A percentile compares a stretch with the other conserved stretches of the same genome.
phyloP scores from a whole-genome alignment of 1,140 invertebrate genomes.

The Sarcophaga peregrina region DNA sequence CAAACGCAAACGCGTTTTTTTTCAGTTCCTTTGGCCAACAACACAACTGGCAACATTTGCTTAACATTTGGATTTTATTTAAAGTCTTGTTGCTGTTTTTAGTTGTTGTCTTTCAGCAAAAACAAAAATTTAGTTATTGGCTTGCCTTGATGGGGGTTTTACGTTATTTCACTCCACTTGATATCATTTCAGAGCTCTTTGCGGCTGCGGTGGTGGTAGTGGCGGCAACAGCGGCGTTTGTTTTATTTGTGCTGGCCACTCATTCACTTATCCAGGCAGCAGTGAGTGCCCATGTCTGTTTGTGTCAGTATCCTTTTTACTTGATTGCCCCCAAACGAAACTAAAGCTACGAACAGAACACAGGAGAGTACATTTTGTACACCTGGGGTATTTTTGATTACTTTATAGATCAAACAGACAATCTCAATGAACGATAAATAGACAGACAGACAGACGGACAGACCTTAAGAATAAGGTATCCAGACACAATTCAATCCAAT shows the following conservation, averaged over 20 bases:
- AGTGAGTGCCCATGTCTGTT: not conserved
- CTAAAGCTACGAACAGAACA: not conserved
- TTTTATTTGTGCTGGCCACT: not conserved
- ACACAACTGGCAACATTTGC: conserved; percentile 13
- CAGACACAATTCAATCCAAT: not conserved
- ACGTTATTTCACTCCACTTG: not conserved
- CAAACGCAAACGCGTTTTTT: not conserved
- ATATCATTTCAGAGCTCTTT: not conserved
- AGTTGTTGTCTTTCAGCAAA: too few species aligned
- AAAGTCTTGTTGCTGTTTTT: too few species aligned
- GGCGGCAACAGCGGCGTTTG: not conserved
- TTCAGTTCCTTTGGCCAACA: not conserved
- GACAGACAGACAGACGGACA: conserved; percentile 22
- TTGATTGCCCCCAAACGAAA: not conserved
- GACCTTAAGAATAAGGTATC: not conserved
- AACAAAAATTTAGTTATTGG: too few species aligned
- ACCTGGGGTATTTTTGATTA: conserved; percentile 39
- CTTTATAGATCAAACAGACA: conserved; percentile 30
- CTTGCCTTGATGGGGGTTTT: too few species aligned
- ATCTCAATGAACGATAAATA: not conserved
- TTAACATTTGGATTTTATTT: not conserved
- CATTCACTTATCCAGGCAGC: not conserved
- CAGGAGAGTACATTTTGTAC: conserved; percentile 3
- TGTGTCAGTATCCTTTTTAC: conserved; percentile 23
- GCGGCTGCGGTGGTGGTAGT: not conserved